These are phyloP conservation scores for Petrolisthes manimaculis DNA, from an alignment of 2,888 invertebrate genomes.

Conservation along the genomic window DNA sequence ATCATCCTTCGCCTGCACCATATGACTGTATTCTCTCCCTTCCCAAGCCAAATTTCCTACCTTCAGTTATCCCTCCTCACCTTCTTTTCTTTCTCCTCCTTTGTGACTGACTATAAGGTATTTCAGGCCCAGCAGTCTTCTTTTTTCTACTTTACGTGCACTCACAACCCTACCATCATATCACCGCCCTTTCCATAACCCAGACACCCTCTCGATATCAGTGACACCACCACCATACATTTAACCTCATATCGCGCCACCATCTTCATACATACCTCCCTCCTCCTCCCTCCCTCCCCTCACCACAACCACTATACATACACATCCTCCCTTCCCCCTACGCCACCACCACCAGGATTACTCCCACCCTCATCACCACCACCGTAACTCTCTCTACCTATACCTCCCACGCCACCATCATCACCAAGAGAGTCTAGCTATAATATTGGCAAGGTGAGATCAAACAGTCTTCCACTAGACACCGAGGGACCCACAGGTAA, in stretches of 20 bases:
- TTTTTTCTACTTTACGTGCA: neutral
- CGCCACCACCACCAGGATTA: neutral
- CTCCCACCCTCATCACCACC: neutral
- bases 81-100: neutral
- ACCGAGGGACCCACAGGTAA: no score
- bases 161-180: neutral
- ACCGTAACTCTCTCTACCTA: neutral
- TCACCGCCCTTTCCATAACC: neutral
- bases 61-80: neutral
- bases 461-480: slow-evolving; percentile 6
- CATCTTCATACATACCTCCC: neutral
- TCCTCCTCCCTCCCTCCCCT: neutral
- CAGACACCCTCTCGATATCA: slow-evolving; percentile 1
- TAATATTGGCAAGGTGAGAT: slow-evolving; percentile 1
- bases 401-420: neutral
- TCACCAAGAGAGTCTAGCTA: slow-evolving; percentile 6
- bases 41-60: neutral
- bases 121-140: neutral
- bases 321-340: neutral
- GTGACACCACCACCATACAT: neutral
- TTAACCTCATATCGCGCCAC: neutral
- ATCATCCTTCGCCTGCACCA: neutral
- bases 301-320: neutral
- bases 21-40: neutral
- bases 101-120: neutral